Base-by-base conservation (phyloP, 2,888 invertebrate species). In the Disparrhopalites patrizii region DNA sequence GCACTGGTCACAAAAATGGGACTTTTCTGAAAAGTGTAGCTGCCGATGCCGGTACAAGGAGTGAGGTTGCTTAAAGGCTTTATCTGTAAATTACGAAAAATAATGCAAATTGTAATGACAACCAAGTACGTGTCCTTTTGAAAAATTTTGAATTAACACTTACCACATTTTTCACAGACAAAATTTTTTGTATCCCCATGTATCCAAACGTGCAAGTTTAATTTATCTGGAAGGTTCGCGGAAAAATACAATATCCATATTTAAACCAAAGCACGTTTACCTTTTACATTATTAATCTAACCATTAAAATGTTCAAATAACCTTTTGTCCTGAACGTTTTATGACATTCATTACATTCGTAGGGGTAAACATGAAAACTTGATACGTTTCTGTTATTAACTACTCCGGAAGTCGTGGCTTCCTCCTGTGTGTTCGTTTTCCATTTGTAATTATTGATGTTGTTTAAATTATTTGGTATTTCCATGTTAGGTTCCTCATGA, bases 301-400 rank as follows among this genome's bases (percentile, higher is more conserved):
- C 3, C 3, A 40, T 5, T 40, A 18, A 40, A 8, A 18, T 8
- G 20, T 10, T 58, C 13, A 4, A 7, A 23, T 4, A n/a, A 62
- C 62, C 62, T 62, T 62, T 62, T 4, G 62, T 62, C 52, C 62
- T 28, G 30, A 62, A 62, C 18, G 47, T 62, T 51, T 62, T 62
- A 15, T 62, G 62, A 33, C 62, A 62, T 10, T 62, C 62, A 30
- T 25, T 36, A 51, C 62, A 62, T 18, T 50, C 62, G 30, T 51
- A 52, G 4, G 62, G 62, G 43, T 51, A 62, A 15, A 31, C 54
- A n/a, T 54, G 54, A n/a, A 7, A 47, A 20, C 47, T 47, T 47
- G 47, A 25, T n/a, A 47, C 25, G 13, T 23, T 47, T 13, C 47
- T 47, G 25, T 47, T 47, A 47, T 47, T 47, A 25, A 47, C 47